Conservation (phyloP, 1,140 invertebrate species). For the Ectropis grisescens region DNA sequence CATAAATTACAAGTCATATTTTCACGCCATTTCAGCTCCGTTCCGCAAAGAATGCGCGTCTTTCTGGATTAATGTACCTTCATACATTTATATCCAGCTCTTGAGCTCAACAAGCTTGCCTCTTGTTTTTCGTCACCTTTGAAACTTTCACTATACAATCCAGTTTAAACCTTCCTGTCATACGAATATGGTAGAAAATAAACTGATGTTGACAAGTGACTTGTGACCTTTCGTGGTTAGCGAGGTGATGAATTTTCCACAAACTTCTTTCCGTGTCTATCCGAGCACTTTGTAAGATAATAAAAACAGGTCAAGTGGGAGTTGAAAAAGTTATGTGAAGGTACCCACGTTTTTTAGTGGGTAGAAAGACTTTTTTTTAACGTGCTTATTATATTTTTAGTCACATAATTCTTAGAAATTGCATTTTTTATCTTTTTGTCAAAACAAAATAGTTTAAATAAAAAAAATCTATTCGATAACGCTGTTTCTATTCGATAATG, state of each 20-base stretch:
- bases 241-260: conserved; percentile 48
- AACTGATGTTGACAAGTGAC: conserved; percentile 2
- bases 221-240: conserved; percentile 10
- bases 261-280: conserved; percentile 62
- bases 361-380: no score
- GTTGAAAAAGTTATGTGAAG: no score
- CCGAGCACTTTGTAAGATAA: conserved; percentile 67
- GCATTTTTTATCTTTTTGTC: no score
- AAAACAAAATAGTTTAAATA: no score
- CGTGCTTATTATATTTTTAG: no score
- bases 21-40: conserved; percentile 65
- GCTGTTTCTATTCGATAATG: no score
- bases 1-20: conserved; percentile 65
- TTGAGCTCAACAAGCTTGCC: conserved; percentile 21
- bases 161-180: conserved; percentile 10
- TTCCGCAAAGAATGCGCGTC: conserved; percentile 55
- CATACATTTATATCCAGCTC: conserved; percentile 60
- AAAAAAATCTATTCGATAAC: no score
- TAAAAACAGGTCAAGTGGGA: no score
- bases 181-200: no score
- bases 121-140: no score
- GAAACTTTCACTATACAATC: not conserved
- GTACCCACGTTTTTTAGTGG: no score
- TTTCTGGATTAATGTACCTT: conserved; percentile 63
- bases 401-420: no score